Evolutionary conservation across 2,113 vertebrate species (phyloP), one percentile per base, ranked within the genome.

Genomic region (Archocentrus centrarchus): DNA sequence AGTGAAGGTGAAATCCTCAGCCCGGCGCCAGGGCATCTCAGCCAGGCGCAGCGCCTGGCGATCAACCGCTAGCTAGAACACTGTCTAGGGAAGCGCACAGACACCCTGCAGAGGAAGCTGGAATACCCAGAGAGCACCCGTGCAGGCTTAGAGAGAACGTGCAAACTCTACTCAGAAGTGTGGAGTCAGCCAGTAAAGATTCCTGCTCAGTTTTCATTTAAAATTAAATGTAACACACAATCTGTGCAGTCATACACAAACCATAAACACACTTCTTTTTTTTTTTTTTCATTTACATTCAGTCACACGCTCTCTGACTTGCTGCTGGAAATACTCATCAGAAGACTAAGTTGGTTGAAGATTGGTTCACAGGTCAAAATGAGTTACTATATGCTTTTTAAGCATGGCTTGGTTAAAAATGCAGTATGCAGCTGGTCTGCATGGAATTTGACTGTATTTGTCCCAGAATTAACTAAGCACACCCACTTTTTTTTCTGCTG

Each of bases 71-170:
- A 24, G 24, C 24, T 24, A 24, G 24, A 27, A 27, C 27, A 27
- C 27, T 27, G 27, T 27, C 14, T 15, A 27, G 44, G 3, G 1
- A 41, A 27, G 64, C 27, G 47, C 39, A 17, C 1, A 3, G n/a
- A 27, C 0, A 41, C 9, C n/a, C 24, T 66, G 44, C 24, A 3
- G 63, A 44, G 63, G 4, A 66, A 66, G 63, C 39, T 66, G n/a
- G 0, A 44, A 39, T 24, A 66, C 63, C n/a, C 15, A n/a, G 24
- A 44, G 13, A 0, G n/a, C 44, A 66, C n/a, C 0, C 41, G 15
- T 13, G 7, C n/a, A 44, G 9, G n/a, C 41, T 15, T n/a, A 44
- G 37, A 0, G 1, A 0, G 13, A 66, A 66, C 15, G 18, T 50
- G 47, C 47, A 50, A 50, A 50, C 15, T 50, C 13, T 15, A 17